Evolutionary conservation across 2,113 vertebrate species (phyloP).

Genomic region (Rhinolophus ferrumequinum): DNA sequence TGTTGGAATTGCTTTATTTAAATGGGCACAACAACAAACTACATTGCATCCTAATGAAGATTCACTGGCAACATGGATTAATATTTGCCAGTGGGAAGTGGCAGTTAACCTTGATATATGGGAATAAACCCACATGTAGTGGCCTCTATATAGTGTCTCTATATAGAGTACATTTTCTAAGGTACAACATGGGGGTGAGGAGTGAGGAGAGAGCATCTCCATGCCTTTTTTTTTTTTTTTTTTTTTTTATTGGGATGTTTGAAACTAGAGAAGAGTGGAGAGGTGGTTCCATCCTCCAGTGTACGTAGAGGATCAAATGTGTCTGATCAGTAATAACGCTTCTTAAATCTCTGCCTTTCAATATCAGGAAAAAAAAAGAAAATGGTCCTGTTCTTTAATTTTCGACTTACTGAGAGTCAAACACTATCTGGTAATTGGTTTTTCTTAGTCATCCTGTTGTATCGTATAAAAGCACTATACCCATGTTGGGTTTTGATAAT

Average conservation of each 20-base stretch:
- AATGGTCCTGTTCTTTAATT: background rate
- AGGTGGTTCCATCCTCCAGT: background rate
- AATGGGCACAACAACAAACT: constrained; percentile 46
- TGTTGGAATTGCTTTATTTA: constrained; percentile 61
- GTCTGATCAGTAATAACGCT: background rate
- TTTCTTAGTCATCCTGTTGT: background rate
- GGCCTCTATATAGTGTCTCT: background rate
- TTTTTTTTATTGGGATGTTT: background rate
- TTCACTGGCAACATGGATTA: constrained; percentile 53
- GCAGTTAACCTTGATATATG: constrained; percentile 73
- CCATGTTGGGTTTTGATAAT: background rate
- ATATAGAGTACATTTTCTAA: background rate
- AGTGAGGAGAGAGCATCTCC: background rate
- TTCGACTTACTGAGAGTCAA: background rate
- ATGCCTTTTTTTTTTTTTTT: constrained; percentile 46
- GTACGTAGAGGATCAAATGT: background rate
- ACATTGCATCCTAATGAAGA: constrained; percentile 71
- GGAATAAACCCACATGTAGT: background rate
- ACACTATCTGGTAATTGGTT: background rate
- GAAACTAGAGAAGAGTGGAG: background rate
- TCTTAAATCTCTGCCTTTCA: background rate
- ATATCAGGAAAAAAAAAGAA: background rate
- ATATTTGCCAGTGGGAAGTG: constrained; percentile 59
- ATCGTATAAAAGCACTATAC: background rate
- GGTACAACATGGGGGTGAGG: background rate